Evolutionary conservation across 2,888 invertebrate species (phyloP).

Genomic region (Homarus gammarus): DNA sequence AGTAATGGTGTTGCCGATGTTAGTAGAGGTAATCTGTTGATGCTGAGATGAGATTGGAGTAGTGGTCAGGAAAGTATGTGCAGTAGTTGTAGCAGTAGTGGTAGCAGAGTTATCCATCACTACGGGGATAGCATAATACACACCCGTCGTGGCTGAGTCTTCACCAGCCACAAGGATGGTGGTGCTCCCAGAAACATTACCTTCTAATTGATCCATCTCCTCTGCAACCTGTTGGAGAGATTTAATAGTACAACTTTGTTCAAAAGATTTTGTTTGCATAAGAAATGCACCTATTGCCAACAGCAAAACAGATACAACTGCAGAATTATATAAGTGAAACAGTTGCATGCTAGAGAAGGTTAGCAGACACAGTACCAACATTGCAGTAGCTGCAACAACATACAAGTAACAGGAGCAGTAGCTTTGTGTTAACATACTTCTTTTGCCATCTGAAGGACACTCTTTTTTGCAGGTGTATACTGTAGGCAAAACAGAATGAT

Average conservation of each 20-base stretch:
- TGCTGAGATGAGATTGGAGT: slow-evolving; percentile 10
- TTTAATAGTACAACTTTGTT: not conserved
- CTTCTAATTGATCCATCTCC: slow-evolving; percentile 74
- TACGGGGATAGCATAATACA: slow-evolving; percentile 67
- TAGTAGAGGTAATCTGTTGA: not conserved
- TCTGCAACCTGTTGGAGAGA: slow-evolving; percentile 66
- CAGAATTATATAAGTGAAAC: no score
- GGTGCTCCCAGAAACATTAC: slow-evolving; percentile 56
- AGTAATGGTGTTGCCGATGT: slow-evolving; percentile 29
- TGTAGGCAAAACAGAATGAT: no score
- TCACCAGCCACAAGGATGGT: slow-evolving; percentile 68
- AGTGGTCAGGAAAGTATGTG: slow-evolving; percentile 21
- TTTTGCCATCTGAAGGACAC: no score
- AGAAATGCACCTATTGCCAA: not conserved
- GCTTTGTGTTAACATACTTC: no score
- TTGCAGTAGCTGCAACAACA: no score
- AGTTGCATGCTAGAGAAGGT: no score
- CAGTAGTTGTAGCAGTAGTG: slow-evolving; percentile 21
- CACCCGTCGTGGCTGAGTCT: slow-evolving; percentile 66
- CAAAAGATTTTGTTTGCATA: not conserved
- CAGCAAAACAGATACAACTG: no score
- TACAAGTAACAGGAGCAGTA: no score
- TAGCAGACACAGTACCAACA: no score
- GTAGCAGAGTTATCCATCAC: slow-evolving; percentile 51
- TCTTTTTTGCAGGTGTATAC: no score